A percentile compares a stretch with the other conserved stretches of the same genome.
These are phyloP conservation scores for Bubalus kerabau DNA, from an alignment of 2,113 vertebrate species.

Conservation along the genomic window DNA sequence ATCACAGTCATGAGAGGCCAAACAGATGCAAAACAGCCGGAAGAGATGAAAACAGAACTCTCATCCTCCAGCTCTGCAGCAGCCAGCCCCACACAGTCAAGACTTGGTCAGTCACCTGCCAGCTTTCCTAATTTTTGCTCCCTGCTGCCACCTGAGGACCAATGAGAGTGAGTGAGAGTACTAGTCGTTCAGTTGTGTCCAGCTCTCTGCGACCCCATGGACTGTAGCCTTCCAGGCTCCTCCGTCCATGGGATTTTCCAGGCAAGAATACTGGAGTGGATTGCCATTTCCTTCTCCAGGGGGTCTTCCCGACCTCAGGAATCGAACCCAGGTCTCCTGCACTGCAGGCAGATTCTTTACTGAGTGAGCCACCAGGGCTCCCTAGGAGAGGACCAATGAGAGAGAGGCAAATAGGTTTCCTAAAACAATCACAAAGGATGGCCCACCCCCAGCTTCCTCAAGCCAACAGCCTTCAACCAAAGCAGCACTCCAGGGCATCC, in stretches of 20 bases:
- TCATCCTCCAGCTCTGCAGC: background rate
- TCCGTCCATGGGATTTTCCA: fast-evolving
- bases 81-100: background rate
- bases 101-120: background rate
- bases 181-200: fast-evolving
- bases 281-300: background rate
- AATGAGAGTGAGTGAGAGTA: background rate
- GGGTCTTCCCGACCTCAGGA: fast-evolving
- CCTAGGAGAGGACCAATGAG: background rate
- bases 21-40: background rate
- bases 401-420: background rate
- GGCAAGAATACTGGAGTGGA: background rate
- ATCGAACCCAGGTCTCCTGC: background rate
- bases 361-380: background rate
- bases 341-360: background rate
- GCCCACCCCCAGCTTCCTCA: background rate
- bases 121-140: background rate
- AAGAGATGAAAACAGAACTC: background rate
- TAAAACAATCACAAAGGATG: background rate
- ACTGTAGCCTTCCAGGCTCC: background rate
- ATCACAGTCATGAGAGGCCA: background rate
- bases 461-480: background rate
- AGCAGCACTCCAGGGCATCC: background rate
- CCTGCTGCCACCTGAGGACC: background rate
- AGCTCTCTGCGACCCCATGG: background rate